These are phyloP conservation scores for Petromus typicus DNA, from an alignment of 2,113 vertebrate species.

Conservation along the genomic window DNA sequence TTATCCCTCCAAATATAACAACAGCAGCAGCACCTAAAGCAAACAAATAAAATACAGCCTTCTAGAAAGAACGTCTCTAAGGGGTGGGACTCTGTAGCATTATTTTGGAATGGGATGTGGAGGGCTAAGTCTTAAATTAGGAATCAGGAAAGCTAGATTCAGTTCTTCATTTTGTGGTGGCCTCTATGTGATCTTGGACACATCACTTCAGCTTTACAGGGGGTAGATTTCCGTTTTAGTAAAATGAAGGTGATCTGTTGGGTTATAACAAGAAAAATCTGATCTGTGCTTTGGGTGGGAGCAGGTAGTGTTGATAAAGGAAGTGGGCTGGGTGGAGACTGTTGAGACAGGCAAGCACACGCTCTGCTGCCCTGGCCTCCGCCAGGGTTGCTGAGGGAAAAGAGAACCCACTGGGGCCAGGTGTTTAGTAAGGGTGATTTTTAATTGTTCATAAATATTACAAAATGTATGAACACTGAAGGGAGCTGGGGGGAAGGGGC, in stretches of 20 bases:
- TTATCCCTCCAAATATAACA: background rate
- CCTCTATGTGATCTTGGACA: background rate
- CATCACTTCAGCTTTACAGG: background rate
- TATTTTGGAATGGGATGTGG: background rate
- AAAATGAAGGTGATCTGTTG: background rate
- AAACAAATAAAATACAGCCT: background rate
- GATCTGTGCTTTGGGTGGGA: background rate
- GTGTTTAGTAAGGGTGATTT: constrained; percentile 38
- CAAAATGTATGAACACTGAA: background rate
- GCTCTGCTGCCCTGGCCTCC: background rate
- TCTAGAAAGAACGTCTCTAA: background rate
- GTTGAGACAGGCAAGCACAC: background rate
- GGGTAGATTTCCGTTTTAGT: background rate
- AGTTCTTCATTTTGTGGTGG: background rate
- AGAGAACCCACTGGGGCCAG: background rate
- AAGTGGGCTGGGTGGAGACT: constrained; percentile 55
- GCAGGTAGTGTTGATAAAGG: background rate
- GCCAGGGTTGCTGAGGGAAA: background rate
- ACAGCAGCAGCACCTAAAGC: background rate
- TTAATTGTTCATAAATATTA: constrained; percentile 42
- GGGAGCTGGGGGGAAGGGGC: background rate
- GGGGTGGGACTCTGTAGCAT: background rate
- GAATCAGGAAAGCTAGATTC: background rate
- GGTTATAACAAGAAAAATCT: background rate
- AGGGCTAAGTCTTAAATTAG: background rate